These are phyloP conservation scores for Mercenaria mercenaria DNA, from an alignment of 1,140 invertebrate species.

Conservation along the genomic window DNA sequence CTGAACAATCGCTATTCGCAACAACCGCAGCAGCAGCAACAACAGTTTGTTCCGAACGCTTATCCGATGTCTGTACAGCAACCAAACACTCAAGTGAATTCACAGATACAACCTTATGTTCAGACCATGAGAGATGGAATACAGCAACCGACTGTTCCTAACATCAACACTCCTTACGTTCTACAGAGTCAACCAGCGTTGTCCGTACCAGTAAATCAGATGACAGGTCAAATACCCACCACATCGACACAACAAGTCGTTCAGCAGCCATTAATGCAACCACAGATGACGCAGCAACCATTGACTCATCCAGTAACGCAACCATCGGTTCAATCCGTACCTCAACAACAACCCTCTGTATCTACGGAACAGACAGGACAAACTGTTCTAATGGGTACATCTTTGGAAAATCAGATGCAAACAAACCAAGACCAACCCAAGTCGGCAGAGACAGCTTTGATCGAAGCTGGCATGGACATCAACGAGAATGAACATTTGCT, in stretches of 20 bases:
- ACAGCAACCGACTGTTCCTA: not conserved
- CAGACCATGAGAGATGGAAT: not conserved
- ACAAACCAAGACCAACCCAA: not conserved
- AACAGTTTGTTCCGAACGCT: not conserved
- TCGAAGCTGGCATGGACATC: constrained; percentile 8
- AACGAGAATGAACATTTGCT: constrained; percentile 6
- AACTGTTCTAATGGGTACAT: too few species aligned
- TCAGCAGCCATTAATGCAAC: not conserved
- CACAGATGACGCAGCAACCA: not conserved
- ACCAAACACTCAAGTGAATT: not conserved
- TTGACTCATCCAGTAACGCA: not conserved
- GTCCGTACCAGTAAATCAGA: too few species aligned
- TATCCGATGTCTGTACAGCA: not conserved
- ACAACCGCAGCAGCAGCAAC: not conserved
- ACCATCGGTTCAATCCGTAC: not conserved
- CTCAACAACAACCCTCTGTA: not conserved
- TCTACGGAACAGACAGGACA: too few species aligned
- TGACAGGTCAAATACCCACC: too few species aligned
- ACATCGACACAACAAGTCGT: not conserved
- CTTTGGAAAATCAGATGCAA: not conserved
- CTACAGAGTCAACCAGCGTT: too few species aligned
- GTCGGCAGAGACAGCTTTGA: not conserved
- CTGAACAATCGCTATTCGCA: not conserved
- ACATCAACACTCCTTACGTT: not conserved
- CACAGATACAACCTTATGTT: not conserved